Percentiles rank a stretch among this genome's conserved stretches.
These are phyloP conservation scores for Chondrosia reniformis DNA, from an alignment of 37 sponge, comb jelly and placozoan species.

Conservation along the genomic window DNA sequence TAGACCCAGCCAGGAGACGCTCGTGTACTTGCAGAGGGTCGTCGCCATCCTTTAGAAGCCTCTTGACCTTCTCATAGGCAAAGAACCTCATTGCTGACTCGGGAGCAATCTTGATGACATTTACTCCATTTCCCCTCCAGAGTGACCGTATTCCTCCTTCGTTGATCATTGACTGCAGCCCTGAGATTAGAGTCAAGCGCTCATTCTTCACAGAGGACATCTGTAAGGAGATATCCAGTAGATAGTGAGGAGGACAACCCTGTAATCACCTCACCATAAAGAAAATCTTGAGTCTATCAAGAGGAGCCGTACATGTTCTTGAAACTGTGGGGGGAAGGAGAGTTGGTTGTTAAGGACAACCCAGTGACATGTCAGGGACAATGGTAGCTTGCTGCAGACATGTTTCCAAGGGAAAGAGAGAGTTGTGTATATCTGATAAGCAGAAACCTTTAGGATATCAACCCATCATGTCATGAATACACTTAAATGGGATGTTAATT, in stretches of 20 bases:
- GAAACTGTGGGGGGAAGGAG: constrained; percentile 58
- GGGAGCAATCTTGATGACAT: constrained; percentile 95
- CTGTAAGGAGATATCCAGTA: no score
- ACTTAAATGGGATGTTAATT: no score
- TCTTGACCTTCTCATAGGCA: constrained; percentile 87
- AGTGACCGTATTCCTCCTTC: constrained; percentile 92
- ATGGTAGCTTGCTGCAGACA: no score
- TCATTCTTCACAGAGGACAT: constrained; percentile 62
- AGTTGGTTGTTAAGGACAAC: no score
- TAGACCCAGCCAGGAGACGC: constrained; percentile 82
- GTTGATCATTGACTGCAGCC: constrained; percentile 76
- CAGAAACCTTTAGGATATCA: no score
- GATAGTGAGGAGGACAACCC: no score
- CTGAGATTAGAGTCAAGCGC: constrained; percentile 52
- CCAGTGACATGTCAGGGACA: no score
- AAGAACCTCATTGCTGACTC: constrained; percentile 94
- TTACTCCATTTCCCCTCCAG: constrained; percentile 98
- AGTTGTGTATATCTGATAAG: no score
- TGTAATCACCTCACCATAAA: constrained; percentile 55
- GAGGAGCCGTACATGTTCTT: constrained; percentile 89
- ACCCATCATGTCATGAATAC: no score
- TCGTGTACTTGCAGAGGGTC: constrained; percentile 54
- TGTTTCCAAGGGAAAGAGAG: no score
- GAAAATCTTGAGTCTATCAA: constrained; percentile 94
- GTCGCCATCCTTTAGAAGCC: constrained; percentile 30